Conservation (phyloP, 2,888 invertebrate genomes). For the Tetranychus piercei region DNA sequence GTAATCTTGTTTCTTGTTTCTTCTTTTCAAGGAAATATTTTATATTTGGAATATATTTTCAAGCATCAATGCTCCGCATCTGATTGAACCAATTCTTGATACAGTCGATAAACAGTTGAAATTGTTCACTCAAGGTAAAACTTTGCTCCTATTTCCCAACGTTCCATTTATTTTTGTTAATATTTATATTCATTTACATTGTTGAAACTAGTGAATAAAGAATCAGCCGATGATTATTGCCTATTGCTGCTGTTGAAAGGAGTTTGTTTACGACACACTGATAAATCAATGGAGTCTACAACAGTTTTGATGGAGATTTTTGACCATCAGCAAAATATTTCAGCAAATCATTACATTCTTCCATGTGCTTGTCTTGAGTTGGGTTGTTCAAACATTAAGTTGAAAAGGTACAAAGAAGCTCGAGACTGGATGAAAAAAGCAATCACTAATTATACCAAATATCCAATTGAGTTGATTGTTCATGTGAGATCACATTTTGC, state of each 20-base stretch:
- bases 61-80: conserved; percentile 49
- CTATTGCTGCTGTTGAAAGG: conserved; percentile 4
- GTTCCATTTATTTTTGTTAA: neutral
- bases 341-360: neutral
- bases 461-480: conserved; percentile 2
- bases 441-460: neutral
- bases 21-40: conserved; percentile 48
- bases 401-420: neutral
- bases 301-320: neutral
- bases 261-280: neutral
- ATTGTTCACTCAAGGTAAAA: neutral
- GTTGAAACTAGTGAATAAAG: neutral
- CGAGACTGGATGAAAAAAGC: neutral
- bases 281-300: neutral
- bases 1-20: neutral
- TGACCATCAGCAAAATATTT: neutral
- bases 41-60: conserved; percentile 84
- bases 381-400: neutral
- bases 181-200: neutral
- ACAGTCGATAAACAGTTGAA: conserved; percentile 33
- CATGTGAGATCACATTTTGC: conserved; percentile 2
- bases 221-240: neutral
- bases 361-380: neutral
- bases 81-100: conserved; percentile 32
- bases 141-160: neutral